phyloP scores from a whole-genome alignment of 2,797 vertebrate genomes.

The Liparis tanakae region DNA sequence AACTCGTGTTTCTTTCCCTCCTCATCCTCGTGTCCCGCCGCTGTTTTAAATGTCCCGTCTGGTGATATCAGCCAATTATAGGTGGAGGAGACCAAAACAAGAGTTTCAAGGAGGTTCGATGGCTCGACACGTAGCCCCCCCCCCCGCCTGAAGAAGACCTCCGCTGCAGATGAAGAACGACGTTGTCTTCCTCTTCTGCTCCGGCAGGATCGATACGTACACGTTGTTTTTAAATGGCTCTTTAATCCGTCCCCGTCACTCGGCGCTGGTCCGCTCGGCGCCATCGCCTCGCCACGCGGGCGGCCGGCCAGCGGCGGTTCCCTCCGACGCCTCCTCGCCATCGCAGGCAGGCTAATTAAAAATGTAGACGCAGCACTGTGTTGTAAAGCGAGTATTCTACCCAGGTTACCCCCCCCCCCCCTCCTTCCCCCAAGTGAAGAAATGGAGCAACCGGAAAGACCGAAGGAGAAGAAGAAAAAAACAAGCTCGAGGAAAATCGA shows the following conservation, averaged over 20 bases:
- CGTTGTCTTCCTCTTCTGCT: constrained; percentile 26
- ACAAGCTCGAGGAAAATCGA: constrained; percentile 73
- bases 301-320: constrained; percentile 63
- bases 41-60: constrained; percentile 9
- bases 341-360: constrained; percentile 75
- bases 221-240: constrained; percentile 41
- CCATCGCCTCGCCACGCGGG: constrained; percentile 54
- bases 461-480: neutral
- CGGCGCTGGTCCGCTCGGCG: constrained; percentile 42
- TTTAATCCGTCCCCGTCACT: constrained; percentile 49
- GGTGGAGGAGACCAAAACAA: constrained; percentile 12
- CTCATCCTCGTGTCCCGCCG: neutral
- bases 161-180: constrained; percentile 10
- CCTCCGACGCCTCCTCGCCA: constrained; percentile 60
- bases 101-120: constrained; percentile 4
- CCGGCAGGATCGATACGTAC: constrained; percentile 34
- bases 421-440: constrained; percentile 51
- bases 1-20: too few species aligned
- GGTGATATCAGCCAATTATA: neutral
- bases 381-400: constrained; percentile 75
- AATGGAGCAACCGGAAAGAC: constrained; percentile 57
- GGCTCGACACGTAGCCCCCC: too few species aligned
- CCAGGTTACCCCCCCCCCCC: constrained; percentile 57
- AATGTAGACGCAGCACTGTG: constrained; percentile 68
- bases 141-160: constrained; percentile 6